These are phyloP conservation scores for Trissolcus brochymenae DNA, from an alignment of 2,888 invertebrate genomes.

Conservation along the genomic window DNA sequence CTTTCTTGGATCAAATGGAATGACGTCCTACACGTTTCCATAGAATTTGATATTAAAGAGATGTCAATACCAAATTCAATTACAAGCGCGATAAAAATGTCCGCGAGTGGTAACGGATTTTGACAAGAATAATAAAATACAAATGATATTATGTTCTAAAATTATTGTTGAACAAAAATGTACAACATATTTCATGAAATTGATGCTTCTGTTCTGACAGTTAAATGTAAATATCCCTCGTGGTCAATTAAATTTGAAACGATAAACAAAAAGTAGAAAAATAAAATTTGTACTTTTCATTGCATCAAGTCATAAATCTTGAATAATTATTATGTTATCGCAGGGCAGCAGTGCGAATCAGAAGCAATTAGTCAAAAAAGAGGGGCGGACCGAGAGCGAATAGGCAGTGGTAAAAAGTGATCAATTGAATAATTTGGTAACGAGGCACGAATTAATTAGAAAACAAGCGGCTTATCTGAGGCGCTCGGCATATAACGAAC, in stretches of 20 bases:
- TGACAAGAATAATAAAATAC: conserved; percentile 15
- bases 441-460: conserved; percentile 34
- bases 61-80: conserved; percentile 44
- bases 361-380: neutral
- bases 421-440: conserved; percentile 46
- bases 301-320: neutral
- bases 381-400: neutral
- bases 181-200: neutral
- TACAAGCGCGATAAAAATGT: conserved; percentile 21
- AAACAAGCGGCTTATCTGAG: conserved; percentile 28
- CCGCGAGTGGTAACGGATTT: conserved; percentile 14
- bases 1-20: conserved; percentile 24
- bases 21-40: conserved; percentile 36
- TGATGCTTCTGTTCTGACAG: neutral
- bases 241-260: neutral
- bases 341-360: neutral
- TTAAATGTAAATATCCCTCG: neutral
- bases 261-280: too few species aligned
- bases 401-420: conserved; percentile 12
- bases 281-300: neutral
- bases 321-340: neutral
- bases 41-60: conserved; percentile 37
- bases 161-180: conserved; percentile 20
- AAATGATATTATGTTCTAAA: neutral
- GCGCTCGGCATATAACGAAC: conserved; percentile 14